Conservation (phyloP, 2,888 invertebrate species). For the Euspilapteryx auroguttella region DNA sequence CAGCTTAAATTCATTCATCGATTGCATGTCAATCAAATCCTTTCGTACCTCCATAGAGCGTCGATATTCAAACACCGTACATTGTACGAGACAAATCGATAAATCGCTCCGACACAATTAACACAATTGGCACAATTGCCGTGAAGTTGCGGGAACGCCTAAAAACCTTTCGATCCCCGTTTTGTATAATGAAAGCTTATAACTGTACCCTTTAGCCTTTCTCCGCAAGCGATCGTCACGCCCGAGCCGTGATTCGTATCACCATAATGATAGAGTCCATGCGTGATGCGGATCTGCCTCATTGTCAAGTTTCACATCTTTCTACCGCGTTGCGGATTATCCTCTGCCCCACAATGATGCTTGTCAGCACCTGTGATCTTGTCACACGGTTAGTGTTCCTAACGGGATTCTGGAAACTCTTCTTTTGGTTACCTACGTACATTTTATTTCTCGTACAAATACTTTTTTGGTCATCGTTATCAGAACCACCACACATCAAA, state of each 20-base stretch:
- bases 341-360: conserved; percentile 10
- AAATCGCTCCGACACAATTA: conserved; percentile 11
- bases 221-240: conserved; percentile 1
- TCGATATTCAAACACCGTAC: not conserved
- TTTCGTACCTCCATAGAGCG: conserved; percentile 9
- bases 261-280: no score
- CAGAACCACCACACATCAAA: no score
- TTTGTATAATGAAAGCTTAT: no score
- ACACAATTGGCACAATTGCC: conserved; percentile 28
- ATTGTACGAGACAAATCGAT: conserved; percentile 2
- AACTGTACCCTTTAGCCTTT: conserved; percentile 7
- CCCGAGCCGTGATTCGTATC: no score
- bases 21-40: conserved; percentile 17
- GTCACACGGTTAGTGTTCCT: conserved; percentile 4
- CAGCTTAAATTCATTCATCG: not conserved
- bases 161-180: no score
- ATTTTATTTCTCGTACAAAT: no score
- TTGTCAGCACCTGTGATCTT: conserved; percentile 11
- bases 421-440: no score
- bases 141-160: conserved; percentile 18
- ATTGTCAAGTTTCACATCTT: conserved; percentile 3
- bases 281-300: not conserved
- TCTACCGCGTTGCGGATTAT: conserved; percentile 8
- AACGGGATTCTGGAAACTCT: no score
- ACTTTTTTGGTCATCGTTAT: no score